These are phyloP conservation scores for Pentamera pediparva DNA, from an alignment of 53 echinoderm and acorn worm genomes.

Conservation along the genomic window DNA sequence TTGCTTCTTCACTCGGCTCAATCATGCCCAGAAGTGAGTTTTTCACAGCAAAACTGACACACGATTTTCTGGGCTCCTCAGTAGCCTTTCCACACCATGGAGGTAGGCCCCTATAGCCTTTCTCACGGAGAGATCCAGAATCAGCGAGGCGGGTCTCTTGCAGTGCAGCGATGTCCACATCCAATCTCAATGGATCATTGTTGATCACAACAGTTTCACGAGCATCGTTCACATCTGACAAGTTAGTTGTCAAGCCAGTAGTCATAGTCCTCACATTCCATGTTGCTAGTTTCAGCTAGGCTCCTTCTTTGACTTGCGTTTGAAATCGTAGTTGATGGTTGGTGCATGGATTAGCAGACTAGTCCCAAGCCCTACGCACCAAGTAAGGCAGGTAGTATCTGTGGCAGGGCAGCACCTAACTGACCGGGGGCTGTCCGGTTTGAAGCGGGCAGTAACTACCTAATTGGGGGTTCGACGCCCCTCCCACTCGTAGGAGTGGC, in stretches of 20 bases:
- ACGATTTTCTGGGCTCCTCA: slow-evolving; percentile 7
- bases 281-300: too few relatives aligned
- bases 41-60: slow-evolving; percentile 32
- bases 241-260: too few relatives aligned
- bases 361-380: too few relatives aligned
- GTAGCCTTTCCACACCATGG: slow-evolving; percentile 25
- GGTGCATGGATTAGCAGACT: too few relatives aligned
- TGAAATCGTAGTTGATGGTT: too few relatives aligned
- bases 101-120: slow-evolving; percentile 28
- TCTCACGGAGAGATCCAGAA: too few relatives aligned
- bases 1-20: neutral
- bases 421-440: slow-evolving; percentile 43
- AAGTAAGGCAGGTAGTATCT: slow-evolving; percentile 17
- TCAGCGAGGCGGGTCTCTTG: too few relatives aligned
- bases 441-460: slow-evolving; percentile 27
- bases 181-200: too few relatives aligned
- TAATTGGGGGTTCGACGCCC: slow-evolving; percentile 33
- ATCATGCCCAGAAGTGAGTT: neutral
- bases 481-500: slow-evolving; percentile 42
- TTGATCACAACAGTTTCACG: too few relatives aligned
- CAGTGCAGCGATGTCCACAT: too few relatives aligned
- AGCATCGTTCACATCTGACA: neutral
- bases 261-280: too few relatives aligned
- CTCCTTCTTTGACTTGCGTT: too few relatives aligned
- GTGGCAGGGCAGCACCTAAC: slow-evolving; percentile 46